Evolutionary conservation across 2,888 invertebrate genomes (phyloP).

Genomic region (Melanostoma scalare): DNA sequence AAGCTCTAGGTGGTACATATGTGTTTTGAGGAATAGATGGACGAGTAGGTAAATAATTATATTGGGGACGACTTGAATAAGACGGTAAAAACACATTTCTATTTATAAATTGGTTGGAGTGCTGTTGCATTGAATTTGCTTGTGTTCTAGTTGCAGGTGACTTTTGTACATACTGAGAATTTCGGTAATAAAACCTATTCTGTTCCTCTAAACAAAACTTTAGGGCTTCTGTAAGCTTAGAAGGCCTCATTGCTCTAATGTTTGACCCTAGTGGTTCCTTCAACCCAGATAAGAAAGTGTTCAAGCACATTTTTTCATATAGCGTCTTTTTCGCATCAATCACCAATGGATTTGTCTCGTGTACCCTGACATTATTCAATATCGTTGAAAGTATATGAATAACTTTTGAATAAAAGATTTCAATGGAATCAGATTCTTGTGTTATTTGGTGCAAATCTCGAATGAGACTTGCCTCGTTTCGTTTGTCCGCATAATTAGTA

Average conservation of each 20-base stretch:
- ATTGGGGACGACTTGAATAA: too few species aligned
- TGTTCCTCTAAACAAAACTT: conserved; percentile 16
- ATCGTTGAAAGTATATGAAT: not conserved
- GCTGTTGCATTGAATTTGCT: too few species aligned
- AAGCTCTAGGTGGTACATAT: too few species aligned
- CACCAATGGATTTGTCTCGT: too few species aligned
- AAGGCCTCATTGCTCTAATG: conserved; percentile 13
- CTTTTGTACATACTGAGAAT: conserved; percentile 9
- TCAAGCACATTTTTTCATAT: conserved; percentile 7
- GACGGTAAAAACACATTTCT: not conserved
- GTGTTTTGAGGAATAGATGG: too few species aligned
- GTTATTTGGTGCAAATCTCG: not conserved
- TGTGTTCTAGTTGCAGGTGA: too few species aligned
- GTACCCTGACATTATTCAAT: too few species aligned
- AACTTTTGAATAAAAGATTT: not conserved
- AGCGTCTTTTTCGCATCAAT: not conserved
- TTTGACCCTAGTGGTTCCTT: conserved; percentile 16
- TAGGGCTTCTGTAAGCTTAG: not conserved
- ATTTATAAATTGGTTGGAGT: too few species aligned
- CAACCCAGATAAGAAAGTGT: conserved; percentile 10
- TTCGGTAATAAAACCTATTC: not conserved
- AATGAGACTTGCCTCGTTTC: not conserved
- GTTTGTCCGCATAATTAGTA: not conserved
- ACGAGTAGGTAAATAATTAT: too few species aligned
- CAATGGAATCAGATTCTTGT: too few species aligned